Percentiles rank a stretch among this genome's conserved stretches.
Evolutionary conservation across 2,113 vertebrate genomes (phyloP).

Genomic region (Prietella phreatophila): DNA sequence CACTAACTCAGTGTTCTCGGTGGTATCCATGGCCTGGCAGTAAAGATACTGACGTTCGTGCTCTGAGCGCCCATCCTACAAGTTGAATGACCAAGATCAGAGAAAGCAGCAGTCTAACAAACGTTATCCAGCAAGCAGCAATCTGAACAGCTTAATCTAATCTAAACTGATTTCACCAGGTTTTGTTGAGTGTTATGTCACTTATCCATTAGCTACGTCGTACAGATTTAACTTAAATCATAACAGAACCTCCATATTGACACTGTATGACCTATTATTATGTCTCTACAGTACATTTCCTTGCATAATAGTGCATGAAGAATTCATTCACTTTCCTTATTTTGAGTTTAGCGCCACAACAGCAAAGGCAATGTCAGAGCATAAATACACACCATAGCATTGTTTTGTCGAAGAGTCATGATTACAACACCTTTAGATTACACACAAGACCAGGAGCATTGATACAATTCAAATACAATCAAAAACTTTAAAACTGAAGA

Average conservation of each 20-base stretch:
- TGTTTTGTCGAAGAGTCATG: not conserved
- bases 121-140: not conserved
- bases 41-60: slow-evolving; percentile 94
- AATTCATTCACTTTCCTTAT: not conserved
- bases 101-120: not conserved
- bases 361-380: not conserved
- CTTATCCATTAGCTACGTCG: not conserved
- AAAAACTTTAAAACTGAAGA: not conserved
- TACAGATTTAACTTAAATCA: not conserved
- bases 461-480: not conserved
- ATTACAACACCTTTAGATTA: not conserved
- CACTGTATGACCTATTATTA: not conserved
- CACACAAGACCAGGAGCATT: not conserved
- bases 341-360: not conserved
- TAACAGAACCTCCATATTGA: not conserved
- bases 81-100: not conserved
- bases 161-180: not conserved
- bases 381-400: not conserved
- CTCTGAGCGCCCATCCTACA: slow-evolving; percentile 89
- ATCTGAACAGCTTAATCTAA: not conserved
- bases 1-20: slow-evolving; percentile 86
- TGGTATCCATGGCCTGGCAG: slow-evolving; percentile 81
- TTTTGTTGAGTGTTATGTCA: not conserved
- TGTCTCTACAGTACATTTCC: not conserved
- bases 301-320: not conserved